Conservation (phyloP, 2,888 invertebrate genomes). For the Nomada lathburiana region DNA sequence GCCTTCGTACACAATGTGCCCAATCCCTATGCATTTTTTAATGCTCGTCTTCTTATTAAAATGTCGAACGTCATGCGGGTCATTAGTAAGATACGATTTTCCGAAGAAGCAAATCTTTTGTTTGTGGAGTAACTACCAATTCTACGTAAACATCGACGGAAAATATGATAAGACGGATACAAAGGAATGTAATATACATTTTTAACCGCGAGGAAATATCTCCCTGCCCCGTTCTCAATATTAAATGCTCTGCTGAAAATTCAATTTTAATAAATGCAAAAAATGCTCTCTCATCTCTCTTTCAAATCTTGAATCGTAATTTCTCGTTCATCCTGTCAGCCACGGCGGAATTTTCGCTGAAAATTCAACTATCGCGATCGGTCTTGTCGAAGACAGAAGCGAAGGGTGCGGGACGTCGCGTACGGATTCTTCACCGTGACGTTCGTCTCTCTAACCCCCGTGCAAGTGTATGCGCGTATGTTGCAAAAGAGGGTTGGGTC, state of each 20-base stretch:
- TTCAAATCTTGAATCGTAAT: slow-evolving; percentile 18
- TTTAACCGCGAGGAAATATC: neutral
- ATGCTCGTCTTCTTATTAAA: too few relatives aligned
- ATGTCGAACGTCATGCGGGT: too few relatives aligned
- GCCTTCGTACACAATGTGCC: too few relatives aligned
- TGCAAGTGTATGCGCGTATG: slow-evolving; percentile 47
- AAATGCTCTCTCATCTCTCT: neutral
- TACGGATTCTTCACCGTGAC: slow-evolving; percentile 71
- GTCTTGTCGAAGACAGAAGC: slow-evolving; percentile 48
- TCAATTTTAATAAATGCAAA: neutral
- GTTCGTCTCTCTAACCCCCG: slow-evolving; percentile 68
- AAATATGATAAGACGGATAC: too few relatives aligned
- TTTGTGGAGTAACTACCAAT: neutral
- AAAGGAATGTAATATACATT: neutral
- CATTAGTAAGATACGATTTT: neutral
- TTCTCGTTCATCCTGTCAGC: slow-evolving; percentile 12
- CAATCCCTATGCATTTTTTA: too few relatives aligned
- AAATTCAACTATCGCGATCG: slow-evolving; percentile 56
- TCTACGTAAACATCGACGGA: too few relatives aligned
- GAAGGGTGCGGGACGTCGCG: slow-evolving; percentile 54
- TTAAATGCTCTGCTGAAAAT: neutral
- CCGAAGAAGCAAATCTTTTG: neutral
- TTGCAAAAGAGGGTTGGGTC: slow-evolving; percentile 54
- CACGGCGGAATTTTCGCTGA: slow-evolving; percentile 8
- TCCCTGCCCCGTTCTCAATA: too few relatives aligned